A percentile compares a stretch with the other conserved stretches of the same genome.
Conservation (phyloP, 2,888 invertebrate genomes). For the Halocaridina rubra region DNA sequence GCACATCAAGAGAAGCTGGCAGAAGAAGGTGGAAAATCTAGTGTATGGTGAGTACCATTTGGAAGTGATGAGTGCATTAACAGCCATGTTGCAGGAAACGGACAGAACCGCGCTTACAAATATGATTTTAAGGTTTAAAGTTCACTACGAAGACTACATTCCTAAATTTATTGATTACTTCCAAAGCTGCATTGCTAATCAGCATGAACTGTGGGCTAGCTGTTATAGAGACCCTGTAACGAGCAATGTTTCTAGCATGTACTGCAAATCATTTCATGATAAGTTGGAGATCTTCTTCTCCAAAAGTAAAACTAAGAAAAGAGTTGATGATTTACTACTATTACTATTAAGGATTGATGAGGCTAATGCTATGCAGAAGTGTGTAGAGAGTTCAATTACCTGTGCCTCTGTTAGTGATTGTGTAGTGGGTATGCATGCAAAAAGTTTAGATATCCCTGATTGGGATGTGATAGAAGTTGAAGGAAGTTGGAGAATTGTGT, state of each 20-base stretch:
- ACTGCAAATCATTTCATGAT: not conserved
- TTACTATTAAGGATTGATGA: not conserved
- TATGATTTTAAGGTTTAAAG: not conserved
- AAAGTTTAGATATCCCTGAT: not conserved
- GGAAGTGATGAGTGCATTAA: not conserved
- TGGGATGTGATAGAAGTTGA: not conserved
- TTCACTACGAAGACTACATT: not conserved
- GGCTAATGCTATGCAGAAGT: not conserved
- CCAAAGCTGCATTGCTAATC: not conserved
- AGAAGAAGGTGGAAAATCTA: not conserved
- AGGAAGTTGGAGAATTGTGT: not conserved
- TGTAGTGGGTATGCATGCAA: not conserved
- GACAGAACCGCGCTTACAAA: not conserved
- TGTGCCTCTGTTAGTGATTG: not conserved
- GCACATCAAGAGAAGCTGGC: not conserved
- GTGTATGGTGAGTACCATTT: not conserved
- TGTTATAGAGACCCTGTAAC: slow-evolving; percentile 26
- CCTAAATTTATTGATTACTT: not conserved
- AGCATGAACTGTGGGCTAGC: slow-evolving; percentile 10
- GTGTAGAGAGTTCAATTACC: not conserved
- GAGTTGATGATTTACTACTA: not conserved
- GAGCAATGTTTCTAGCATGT: slow-evolving; percentile 16
- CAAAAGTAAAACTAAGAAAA: not conserved
- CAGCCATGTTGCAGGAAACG: not conserved
- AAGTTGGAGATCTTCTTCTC: not conserved